phyloP scores from a whole-genome alignment of 2,113 vertebrate species.

The Irena cyanogastra region DNA sequence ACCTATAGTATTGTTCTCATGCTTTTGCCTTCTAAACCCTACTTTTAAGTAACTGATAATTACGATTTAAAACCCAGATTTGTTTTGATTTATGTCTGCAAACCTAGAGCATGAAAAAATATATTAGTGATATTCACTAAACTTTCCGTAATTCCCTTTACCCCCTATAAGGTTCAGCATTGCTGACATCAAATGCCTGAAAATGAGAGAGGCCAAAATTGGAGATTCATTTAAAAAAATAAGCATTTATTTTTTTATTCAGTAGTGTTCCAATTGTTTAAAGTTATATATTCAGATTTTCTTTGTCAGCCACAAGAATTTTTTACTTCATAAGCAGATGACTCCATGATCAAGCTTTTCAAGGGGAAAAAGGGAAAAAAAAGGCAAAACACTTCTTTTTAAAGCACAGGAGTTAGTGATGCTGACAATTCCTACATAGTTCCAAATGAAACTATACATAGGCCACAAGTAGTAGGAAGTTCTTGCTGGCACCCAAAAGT shows the following conservation, averaged over 20 bases:
- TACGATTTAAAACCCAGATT: neutral
- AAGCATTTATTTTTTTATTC: neutral
- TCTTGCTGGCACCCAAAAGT: neutral
- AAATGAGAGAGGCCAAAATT: neutral
- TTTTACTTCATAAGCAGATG: neutral
- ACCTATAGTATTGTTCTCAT: neutral
- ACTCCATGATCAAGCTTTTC: neutral
- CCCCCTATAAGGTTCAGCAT: fast-evolving
- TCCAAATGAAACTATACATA: neutral
- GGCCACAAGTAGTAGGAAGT: neutral
- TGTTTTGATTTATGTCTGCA: neutral
- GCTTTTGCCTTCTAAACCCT: neutral
- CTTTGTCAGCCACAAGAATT: neutral
- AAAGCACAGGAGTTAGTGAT: neutral
- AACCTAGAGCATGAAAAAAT: neutral
- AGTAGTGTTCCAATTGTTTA: neutral
- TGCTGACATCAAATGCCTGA: neutral
- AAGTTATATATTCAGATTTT: neutral
- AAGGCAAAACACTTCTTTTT: neutral
- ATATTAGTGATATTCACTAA: neutral
- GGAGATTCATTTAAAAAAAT: neutral
- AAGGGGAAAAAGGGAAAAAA: neutral
- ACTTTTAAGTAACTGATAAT: neutral
- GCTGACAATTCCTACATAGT: neutral
- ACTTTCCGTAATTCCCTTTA: neutral